phyloP scores from a whole-genome alignment of 2,888 invertebrate species.

The Lasius fuliginosus region DNA sequence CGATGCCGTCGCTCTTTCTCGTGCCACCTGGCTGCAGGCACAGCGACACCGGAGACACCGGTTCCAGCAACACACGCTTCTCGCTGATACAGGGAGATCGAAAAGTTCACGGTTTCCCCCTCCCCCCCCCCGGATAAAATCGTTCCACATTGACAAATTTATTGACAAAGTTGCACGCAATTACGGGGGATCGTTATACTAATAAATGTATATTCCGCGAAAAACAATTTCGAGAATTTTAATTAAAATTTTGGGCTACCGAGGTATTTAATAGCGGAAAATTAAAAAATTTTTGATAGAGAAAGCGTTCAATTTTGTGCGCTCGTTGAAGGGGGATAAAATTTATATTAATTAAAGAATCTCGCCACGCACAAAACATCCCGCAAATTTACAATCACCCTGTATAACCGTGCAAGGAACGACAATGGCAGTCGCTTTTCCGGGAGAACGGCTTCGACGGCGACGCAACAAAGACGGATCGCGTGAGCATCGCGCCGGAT shows the following conservation, averaged over 20 bases:
- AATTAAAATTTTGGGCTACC: background rate
- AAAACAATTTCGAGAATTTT: constrained; percentile 22
- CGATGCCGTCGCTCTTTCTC: background rate
- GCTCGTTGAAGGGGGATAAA: background rate
- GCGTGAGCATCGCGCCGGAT: constrained; percentile 28
- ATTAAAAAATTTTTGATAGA: background rate
- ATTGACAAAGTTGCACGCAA: background rate
- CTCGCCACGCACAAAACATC: background rate
- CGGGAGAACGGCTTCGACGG: constrained; percentile 5
- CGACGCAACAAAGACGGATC: constrained; percentile 17
- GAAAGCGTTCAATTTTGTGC: background rate
- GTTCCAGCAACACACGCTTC: background rate
- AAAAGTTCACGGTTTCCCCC: background rate
- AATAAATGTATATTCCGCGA: background rate
- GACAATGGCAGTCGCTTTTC: constrained; percentile 8
- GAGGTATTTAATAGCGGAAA: background rate
- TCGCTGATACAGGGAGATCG: background rate
- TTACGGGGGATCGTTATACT: background rate
- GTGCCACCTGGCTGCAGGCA: constrained; percentile 33
- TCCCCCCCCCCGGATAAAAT: background rate
- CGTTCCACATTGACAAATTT: background rate
- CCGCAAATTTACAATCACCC: background rate
- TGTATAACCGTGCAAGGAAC: background rate
- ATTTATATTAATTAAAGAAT: constrained; percentile 21
- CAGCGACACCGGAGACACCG: constrained; percentile 21